Percentiles rank a stretch among this genome's conserved stretches.
Evolutionary conservation across 2,888 invertebrate genomes (phyloP).

Genomic region (Crematogaster levior): DNA sequence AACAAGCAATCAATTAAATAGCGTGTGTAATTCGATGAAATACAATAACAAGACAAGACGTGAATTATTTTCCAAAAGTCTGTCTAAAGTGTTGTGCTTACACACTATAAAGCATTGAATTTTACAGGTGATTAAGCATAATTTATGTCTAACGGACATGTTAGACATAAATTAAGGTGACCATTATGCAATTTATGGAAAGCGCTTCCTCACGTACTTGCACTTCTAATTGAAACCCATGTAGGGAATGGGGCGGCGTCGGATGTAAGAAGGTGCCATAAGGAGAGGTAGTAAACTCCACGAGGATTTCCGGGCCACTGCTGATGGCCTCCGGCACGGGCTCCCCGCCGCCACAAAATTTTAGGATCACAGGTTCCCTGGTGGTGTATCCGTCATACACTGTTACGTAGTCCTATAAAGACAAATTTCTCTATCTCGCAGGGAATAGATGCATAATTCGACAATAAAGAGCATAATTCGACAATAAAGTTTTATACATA

Average conservation of each 20-base stretch:
- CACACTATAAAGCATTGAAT: not conserved
- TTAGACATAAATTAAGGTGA: conserved; percentile 37
- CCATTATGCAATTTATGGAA: conserved; percentile 52
- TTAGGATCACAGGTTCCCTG: conserved; percentile 94
- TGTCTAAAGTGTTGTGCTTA: not conserved
- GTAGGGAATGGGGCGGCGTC: conserved; percentile 91
- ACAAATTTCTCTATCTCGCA: conserved; percentile 31
- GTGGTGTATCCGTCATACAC: conserved; percentile 96
- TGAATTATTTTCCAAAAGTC: not conserved
- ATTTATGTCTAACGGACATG: too few species aligned
- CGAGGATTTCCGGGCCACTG: conserved; percentile 94
- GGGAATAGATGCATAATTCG: not conserved
- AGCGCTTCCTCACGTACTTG: conserved; percentile 86
- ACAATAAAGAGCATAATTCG: not conserved
- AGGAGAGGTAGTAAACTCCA: conserved; percentile 96
- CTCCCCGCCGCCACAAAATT: conserved; percentile 96
- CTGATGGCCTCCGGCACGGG: conserved; percentile 94
- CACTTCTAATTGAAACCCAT: conserved; percentile 96
- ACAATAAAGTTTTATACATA: not conserved
- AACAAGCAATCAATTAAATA: not conserved
- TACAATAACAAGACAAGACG: not conserved
- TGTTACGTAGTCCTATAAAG: conserved; percentile 92
- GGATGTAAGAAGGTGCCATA: conserved; percentile 95
- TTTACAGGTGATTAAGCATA: conserved; percentile 27
- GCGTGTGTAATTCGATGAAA: not conserved